Evolutionary conservation across 2,113 vertebrate species (phyloP).

Genomic region (Poeciliopsis prolifica): DNA sequence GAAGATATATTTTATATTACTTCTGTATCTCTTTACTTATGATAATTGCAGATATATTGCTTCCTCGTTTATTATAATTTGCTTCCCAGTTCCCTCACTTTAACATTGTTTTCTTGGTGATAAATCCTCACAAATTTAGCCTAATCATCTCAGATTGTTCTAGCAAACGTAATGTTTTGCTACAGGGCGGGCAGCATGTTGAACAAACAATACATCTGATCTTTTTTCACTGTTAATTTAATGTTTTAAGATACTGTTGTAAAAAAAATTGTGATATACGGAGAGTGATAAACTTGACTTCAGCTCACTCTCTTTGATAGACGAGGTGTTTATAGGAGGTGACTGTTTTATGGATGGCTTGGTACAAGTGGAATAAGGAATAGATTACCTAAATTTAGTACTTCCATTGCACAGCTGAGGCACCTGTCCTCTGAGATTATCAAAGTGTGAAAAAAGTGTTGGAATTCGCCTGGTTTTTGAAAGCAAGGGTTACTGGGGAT

Average conservation of each 20-base stretch:
- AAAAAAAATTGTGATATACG: neutral
- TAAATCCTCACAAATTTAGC: too few relatives aligned
- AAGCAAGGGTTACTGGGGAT: conserved; percentile 6
- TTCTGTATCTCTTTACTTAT: neutral
- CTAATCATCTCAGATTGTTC: too few relatives aligned
- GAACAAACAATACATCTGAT: too few relatives aligned
- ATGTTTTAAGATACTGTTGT: too few relatives aligned
- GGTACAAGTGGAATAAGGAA: conserved; percentile 26
- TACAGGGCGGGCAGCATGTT: too few relatives aligned
- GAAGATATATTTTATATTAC: neutral
- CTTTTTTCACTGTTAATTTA: too few relatives aligned
- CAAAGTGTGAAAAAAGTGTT: conserved; percentile 34
- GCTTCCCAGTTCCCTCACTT: too few relatives aligned
- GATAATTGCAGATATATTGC: too few relatives aligned
- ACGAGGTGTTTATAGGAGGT: conserved; percentile 24
- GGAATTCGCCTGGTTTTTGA: conserved; percentile 37
- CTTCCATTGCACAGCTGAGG: conserved; percentile 54
- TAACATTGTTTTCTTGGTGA: too few relatives aligned
- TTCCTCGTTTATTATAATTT: too few relatives aligned
- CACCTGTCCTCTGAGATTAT: conserved; percentile 34
- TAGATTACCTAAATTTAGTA: conserved; percentile 33
- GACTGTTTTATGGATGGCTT: conserved; percentile 21
- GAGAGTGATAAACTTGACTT: conserved; percentile 8
- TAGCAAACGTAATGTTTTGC: too few relatives aligned
- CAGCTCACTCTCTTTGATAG: conserved; percentile 26